Evolutionary conservation across 1,140 invertebrate genomes (phyloP), one percentile per base, ranked within the genome.

Genomic region (Microplitis demolitor): DNA sequence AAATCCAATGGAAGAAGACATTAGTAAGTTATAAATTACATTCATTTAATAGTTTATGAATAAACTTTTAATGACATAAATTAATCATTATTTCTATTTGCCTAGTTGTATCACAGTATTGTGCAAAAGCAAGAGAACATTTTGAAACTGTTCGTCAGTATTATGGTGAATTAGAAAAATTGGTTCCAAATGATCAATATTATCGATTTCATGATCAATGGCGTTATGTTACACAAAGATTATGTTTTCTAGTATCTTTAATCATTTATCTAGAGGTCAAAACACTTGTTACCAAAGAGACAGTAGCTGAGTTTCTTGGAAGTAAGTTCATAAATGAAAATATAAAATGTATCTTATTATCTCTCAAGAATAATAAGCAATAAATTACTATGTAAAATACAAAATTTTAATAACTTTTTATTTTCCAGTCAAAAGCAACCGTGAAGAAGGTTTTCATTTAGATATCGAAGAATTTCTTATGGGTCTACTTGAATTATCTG

Each of bases 391-490:
- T 35, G 6, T 34, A 34, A 1, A 16, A 37, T 69, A 68, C 13
- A 56, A 16, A 37, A 56, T 56, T 68, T 8, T 14, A 3, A 33
- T 76, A 54, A 74, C 13, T 16, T 66, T 70, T 39, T 69, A 76
- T 31, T 73, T 82, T 84, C 37, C 72, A 93, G 92, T 93, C 2
- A 88, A 87, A 85, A 84, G 86, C 53, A 80, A 89, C 64, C 74
- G 87, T 53, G 83, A 91, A 71, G 89, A 93, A 31, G 94, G 93
- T 1, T 96, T 97, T 80, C 95, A 97, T 82, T 85, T 98, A 71
- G 96, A 97, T 77, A 87, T 97, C 24, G 96, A 98, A 84, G 96
- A 97, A 78, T 98, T 95, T 80, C 85, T 98, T 11, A 91, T 94
- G 82, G 96, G 96, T 3, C 84, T 97, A 5, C 85, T 97, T 24